Evolutionary conservation across 2,113 vertebrate genomes (phyloP).

Genomic region (Nesoenas mayeri): DNA sequence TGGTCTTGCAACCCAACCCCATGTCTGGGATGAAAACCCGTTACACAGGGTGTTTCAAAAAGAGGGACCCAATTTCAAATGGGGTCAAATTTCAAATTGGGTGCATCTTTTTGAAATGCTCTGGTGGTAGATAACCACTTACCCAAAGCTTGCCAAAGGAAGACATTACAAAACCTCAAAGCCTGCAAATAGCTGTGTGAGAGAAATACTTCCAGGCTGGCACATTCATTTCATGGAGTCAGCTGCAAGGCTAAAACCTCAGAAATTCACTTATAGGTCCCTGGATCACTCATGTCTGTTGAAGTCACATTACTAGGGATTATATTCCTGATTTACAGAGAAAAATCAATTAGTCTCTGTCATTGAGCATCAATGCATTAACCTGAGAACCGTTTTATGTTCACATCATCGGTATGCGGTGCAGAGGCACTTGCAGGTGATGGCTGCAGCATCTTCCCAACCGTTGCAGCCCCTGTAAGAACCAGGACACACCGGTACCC

Average conservation of each 20-base stretch:
- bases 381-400: background rate
- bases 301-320: background rate
- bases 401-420: accelerated
- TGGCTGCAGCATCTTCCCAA: background rate
- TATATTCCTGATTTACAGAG: background rate
- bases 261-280: background rate
- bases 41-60: background rate
- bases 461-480: too few relatives aligned
- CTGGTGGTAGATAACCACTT: background rate
- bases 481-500: accelerated
- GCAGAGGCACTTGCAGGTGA: background rate
- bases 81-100: too few relatives aligned
- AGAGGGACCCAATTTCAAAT: too few relatives aligned
- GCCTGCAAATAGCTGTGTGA: background rate
- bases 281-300: background rate
- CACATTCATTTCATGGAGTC: background rate
- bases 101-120: too few relatives aligned
- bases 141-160: background rate
- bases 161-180: background rate
- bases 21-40: background rate
- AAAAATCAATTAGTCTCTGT: background rate
- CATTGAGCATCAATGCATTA: accelerated
- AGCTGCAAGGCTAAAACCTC: background rate
- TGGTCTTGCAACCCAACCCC: background rate
- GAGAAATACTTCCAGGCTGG: background rate